These are phyloP conservation scores for Ochotona princeps DNA, from an alignment of 2,113 vertebrate species.

Conservation along the genomic window DNA sequence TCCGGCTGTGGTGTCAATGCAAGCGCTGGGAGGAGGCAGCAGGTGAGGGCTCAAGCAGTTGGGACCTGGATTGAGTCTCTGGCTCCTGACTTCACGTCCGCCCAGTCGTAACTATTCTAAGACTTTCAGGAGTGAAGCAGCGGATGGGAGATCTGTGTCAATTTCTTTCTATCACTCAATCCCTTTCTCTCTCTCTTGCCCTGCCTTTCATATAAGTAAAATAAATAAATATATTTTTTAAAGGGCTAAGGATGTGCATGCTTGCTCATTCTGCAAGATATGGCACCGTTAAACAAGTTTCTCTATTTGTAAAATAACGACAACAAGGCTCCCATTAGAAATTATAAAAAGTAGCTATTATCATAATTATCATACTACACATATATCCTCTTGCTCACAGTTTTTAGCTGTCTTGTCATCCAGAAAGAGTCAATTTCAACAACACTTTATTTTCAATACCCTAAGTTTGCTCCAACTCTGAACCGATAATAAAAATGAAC, in stretches of 20 bases:
- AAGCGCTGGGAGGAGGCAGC: too few relatives aligned
- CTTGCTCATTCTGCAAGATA: not conserved
- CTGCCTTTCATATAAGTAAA: too few relatives aligned
- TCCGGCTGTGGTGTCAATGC: too few relatives aligned
- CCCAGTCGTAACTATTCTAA: too few relatives aligned
- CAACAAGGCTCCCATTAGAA: not conserved
- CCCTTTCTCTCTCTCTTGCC: too few relatives aligned
- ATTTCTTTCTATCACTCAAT: too few relatives aligned
- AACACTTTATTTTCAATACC: conserved; percentile 47
- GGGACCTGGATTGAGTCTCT: too few relatives aligned
- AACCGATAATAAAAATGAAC: conserved; percentile 54
- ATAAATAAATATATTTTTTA: too few relatives aligned
- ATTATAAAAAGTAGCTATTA: not conserved
- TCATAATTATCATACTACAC: not conserved
- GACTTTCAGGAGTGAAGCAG: too few relatives aligned
- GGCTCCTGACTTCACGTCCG: too few relatives aligned
- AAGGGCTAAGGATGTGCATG: not conserved
- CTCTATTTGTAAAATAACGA: not conserved
- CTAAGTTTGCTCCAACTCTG: not conserved
- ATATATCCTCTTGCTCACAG: not conserved
- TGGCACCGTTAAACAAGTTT: not conserved
- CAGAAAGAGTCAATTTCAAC: conserved; percentile 29
- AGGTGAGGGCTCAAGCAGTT: too few relatives aligned
- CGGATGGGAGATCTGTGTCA: too few relatives aligned
- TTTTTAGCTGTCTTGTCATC: not conserved